Percentiles rank a stretch among this genome's conserved stretches.
Evolutionary conservation across 2,888 invertebrate genomes (phyloP).

Genomic region (Epistrophe grossulariae): DNA sequence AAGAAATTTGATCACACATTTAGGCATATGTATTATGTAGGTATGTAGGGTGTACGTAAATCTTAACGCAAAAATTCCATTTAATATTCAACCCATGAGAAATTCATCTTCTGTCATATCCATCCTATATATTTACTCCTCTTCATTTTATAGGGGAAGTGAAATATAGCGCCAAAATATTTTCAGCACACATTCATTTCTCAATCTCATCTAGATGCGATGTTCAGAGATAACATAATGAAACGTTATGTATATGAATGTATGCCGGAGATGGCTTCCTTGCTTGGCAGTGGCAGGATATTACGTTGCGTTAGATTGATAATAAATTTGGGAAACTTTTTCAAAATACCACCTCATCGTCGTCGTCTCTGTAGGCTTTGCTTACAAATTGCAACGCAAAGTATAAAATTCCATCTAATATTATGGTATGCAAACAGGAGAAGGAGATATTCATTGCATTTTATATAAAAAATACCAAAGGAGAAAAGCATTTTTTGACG

Average conservation of each 20-base stretch:
- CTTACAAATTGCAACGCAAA: conserved; percentile 7
- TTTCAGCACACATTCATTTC: not conserved
- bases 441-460: not conserved
- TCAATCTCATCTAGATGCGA: not conserved
- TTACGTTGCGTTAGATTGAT: conserved; percentile 21
- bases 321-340: conserved; percentile 17
- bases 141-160: not conserved
- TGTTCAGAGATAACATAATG: conserved; percentile 3
- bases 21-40: too few relatives aligned
- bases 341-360: not conserved
- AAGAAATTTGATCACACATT: not conserved
- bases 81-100: not conserved
- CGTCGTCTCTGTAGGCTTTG: not conserved
- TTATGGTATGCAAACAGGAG: not conserved
- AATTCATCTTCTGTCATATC: conserved; percentile 1
- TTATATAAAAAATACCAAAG: not conserved
- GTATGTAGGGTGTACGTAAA: not conserved
- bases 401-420: not conserved
- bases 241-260: conserved; percentile 3
- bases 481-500: not conserved
- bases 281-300: not conserved
- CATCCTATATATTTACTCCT: not conserved
- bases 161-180: conserved; percentile 7
- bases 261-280: conserved; percentile 6
- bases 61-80: not conserved